A percentile compares a stretch with the other conserved stretches of the same genome.
Conservation (phyloP, 2,888 invertebrate species). For the Lithophane socia region DNA sequence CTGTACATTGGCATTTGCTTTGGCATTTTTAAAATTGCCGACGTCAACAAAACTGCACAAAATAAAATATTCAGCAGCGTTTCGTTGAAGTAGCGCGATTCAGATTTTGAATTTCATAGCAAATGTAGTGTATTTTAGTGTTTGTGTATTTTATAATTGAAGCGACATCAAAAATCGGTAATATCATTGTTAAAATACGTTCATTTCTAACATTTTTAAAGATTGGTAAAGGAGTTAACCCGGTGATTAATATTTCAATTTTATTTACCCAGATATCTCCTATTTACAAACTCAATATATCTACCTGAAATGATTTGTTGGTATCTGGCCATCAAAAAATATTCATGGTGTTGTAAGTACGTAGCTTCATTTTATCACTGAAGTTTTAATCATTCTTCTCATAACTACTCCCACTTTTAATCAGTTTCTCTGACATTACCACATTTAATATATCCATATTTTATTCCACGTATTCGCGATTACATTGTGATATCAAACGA, state of each 20-base stretch:
- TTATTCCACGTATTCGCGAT: constrained; percentile 33
- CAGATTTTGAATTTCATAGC: constrained; percentile 1
- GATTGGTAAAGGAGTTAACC: constrained; percentile 1
- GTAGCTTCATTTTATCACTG: constrained; percentile 18
- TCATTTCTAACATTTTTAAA: background rate
- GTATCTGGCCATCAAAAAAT: constrained; percentile 30
- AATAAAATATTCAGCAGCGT: background rate
- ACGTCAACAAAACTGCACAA: too few relatives aligned
- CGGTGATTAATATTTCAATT: constrained; percentile 34
- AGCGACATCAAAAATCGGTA: constrained; percentile 35
- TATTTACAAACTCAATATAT: constrained; percentile 31
- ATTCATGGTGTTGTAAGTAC: constrained; percentile 54
- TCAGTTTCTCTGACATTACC: constrained; percentile 7
- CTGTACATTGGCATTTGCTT: too few relatives aligned
- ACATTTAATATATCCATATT: constrained; percentile 6
- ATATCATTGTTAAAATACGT: background rate
- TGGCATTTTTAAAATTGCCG: too few relatives aligned
- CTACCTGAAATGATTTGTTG: constrained; percentile 35
- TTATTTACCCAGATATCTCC: constrained; percentile 43
- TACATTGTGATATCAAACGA: constrained; percentile 18
- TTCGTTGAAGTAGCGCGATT: constrained; percentile 2
- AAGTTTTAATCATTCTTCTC: constrained; percentile 4
- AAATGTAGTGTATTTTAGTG: constrained; percentile 17
- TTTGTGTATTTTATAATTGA: constrained; percentile 28
- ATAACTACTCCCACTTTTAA: constrained; percentile 19